Evolutionary conservation across 1,140 invertebrate genomes (phyloP), one percentile per base, ranked within the genome.

Genomic region (Penaeus indicus): DNA sequence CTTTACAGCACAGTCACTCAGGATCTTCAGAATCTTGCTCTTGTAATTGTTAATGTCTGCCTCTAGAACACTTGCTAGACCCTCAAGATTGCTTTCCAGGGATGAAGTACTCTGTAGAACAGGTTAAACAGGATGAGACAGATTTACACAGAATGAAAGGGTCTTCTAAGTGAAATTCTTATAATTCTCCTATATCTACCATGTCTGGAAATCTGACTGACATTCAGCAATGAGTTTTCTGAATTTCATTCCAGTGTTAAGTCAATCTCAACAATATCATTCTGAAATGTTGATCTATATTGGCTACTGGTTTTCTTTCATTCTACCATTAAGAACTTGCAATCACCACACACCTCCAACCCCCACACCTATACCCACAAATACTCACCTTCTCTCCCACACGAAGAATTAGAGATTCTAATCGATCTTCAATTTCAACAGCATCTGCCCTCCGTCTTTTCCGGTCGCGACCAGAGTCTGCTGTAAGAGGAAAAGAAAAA

Each of bases 1-100:
- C 89, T 96, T 96, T 54, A 97, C 96, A 38, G 98, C 98, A 94
- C 98, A 99, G 92, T 99, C 97, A 27, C 97, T 97, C 0, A 99
- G 93, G 90, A 99, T 98, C 90, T 97, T 95, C n/a, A 99, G 93
- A 79, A 99, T 99, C 94, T 99, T 99, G 0, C 95, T 94, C 82
- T 98, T 96, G 93, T 98, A 99, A 79, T 97, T 96, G 78, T 96
- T 96, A 64, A 99, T 93, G 93, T 99, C 98, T 21, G 97, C 97
- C 94, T 99, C 98, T 75, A 99, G 93, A 54, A 99, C 98, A 91
- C 97, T 98, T 0, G 98, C 97, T 67, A 99, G 94, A 25, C 98
- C 98, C 93, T 99, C 98, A 27, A 99, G 94, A 93, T 99, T 99
- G 92, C 97, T 98, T 93, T 99, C 98, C 89, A 99, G 94, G n/a